Evolutionary conservation across 2,113 vertebrate species (phyloP).

Genomic region (Asarcornis scutulata): DNA sequence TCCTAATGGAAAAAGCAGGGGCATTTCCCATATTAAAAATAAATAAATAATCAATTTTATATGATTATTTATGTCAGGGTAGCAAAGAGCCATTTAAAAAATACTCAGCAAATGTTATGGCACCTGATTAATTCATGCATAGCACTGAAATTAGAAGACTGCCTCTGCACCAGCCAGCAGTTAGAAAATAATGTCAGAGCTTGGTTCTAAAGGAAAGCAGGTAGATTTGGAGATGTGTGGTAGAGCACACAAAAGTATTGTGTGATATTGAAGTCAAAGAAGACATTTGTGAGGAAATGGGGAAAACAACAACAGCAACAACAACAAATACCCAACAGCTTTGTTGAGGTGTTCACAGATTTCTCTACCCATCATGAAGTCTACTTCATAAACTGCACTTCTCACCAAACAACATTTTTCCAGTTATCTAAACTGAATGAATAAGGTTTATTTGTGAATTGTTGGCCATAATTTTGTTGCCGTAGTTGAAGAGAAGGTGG

Average conservation of each 20-base stretch:
- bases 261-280: background rate
- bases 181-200: background rate
- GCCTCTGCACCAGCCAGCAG: background rate
- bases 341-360: background rate
- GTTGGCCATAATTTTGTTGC: background rate
- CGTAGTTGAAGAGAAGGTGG: background rate
- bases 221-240: rapidly evolving
- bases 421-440: background rate
- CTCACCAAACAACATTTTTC: background rate
- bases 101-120: background rate
- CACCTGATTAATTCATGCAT: background rate
- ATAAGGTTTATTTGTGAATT: background rate
- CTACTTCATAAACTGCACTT: background rate
- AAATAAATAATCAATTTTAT: background rate
- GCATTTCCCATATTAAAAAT: background rate
- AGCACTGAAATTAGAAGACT: background rate
- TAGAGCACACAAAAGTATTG: background rate
- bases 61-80: background rate
- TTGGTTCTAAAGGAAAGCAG: background rate
- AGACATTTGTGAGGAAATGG: background rate
- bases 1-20: background rate
- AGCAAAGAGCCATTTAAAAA: background rate
- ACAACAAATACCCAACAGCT: background rate
- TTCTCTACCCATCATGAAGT: background rate
- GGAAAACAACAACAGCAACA: background rate